phyloP scores from a whole-genome alignment of 2,113 vertebrate species.

The Alectura lathami region DNA sequence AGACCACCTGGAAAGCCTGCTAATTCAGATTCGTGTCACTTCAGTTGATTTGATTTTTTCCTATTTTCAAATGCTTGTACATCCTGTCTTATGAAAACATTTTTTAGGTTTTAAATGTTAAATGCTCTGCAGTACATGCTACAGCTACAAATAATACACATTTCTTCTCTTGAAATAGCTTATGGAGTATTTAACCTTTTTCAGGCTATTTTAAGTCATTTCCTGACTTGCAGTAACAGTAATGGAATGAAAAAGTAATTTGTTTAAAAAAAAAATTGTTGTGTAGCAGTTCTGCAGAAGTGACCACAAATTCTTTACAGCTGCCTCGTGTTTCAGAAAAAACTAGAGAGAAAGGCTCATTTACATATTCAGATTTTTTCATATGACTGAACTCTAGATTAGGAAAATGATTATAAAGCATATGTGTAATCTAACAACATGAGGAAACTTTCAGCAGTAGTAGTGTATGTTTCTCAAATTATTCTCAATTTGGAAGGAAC shows the following conservation, averaged over 20 bases:
- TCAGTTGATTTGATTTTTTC: background rate
- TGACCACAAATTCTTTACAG: background rate
- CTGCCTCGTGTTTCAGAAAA: background rate
- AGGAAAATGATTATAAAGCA: background rate
- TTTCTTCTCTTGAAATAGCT: background rate
- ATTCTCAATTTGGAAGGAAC: background rate
- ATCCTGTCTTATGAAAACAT: background rate
- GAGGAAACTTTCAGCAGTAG: background rate
- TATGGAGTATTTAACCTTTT: constrained; percentile 30
- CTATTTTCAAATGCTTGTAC: background rate
- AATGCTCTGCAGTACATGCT: background rate
- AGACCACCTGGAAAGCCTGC: background rate
- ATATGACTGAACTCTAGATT: background rate
- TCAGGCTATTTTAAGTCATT: background rate
- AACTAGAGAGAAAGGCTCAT: background rate
- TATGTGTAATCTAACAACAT: background rate
- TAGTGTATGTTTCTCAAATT: background rate
- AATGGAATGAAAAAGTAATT: background rate
- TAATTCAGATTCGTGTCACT: constrained; percentile 7
- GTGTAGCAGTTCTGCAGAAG: background rate
- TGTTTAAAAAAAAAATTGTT: background rate
- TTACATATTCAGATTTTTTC: background rate
- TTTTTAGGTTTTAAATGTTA: constrained; percentile 31
- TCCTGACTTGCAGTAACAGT: background rate
- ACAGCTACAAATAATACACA: background rate